Conservation (phyloP, 2,888 invertebrate genomes). For the Eupithecia subumbrata region DNA sequence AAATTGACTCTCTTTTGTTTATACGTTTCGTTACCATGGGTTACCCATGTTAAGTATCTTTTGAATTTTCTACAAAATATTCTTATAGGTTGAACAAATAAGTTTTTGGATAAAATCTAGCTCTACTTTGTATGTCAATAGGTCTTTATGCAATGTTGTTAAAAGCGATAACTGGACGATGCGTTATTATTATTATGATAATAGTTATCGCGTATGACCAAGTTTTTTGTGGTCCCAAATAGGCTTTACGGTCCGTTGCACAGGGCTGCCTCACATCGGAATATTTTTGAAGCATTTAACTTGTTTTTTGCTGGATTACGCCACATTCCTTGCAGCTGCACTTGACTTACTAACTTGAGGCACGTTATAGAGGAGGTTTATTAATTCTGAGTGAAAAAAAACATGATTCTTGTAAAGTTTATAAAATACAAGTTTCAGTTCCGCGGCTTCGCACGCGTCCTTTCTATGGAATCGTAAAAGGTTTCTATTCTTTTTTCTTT, state of each 20-base stretch:
- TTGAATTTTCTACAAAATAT: background rate
- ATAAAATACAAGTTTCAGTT: background rate
- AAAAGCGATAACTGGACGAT: conserved; percentile 51
- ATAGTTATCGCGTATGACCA: conserved; percentile 66
- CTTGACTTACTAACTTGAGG: background rate
- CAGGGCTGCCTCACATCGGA: conserved; percentile 41
- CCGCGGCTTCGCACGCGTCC: too few species aligned
- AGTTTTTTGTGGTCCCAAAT: conserved; percentile 65
- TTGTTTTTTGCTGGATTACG: conserved; percentile 21
- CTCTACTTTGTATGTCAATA: background rate
- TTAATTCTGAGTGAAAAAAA: background rate
- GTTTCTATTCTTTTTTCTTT: too few species aligned
- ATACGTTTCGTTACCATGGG: conserved; percentile 4
- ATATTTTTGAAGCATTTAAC: conserved; percentile 17
- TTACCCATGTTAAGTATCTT: background rate
- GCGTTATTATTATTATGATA: conserved; percentile 60
- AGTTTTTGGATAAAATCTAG: background rate
- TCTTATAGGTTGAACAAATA: background rate
- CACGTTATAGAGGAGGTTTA: background rate
- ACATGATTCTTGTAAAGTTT: background rate
- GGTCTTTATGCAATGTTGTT: conserved; percentile 21
- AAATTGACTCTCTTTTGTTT: conserved; percentile 5
- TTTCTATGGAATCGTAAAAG: too few species aligned
- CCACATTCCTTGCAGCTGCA: conserved; percentile 12
- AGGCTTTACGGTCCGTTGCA: conserved; percentile 42